Base-by-base conservation (phyloP, 2,113 vertebrate species). In the Chiloscyllium plagiosum region DNA sequence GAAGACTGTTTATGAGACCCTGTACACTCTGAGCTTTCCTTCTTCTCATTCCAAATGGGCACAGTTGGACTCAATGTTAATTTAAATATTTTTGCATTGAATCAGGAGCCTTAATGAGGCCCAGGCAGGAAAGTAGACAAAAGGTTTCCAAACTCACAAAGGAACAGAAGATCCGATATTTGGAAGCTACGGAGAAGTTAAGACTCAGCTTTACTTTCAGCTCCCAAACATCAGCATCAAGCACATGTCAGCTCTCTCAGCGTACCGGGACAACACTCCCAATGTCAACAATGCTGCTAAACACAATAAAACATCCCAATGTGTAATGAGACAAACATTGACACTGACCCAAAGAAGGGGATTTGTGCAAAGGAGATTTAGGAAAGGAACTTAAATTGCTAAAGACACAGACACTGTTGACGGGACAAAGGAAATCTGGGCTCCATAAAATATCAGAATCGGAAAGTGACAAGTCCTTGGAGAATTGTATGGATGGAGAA, bases 11-110 rank as follows among this genome's bases (percentile, higher is more conserved):
- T 92, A 92, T 17, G 56, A 89, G 86, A 0, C 29, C 86, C 86
- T 52, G 85, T 47, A 52, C 85, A 87, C 42, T 52, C 26, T 7
- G 20, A 89, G 56, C 33, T 92, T 65, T 33, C 87, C 52, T 92
- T 92, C 56, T n/a, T 65, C 87, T 92, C 87, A 65, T 20, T 92
- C 87, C 87, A 92, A 92, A 65, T 92, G 87, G 29, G 33, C 56
- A 29, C 87, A n/a, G 10, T 92, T 65, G 56, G 29, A 65, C 87
- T 80, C 37, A 13, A 19, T 37, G 76, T 80, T 29, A 65, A 92
- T 92, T 92, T 92, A 65, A n/a, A 65, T 92, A 65, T 65, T 92
- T 65, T 33, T 65, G 13, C 29, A 92, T 65, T 92, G 56, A 66
- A 42, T 93, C 89, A 66, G 61, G 17, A 26, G n/a, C 89, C 5